Conservation (phyloP, 64 coral and sea anemone genomes). For the Porites lutea region DNA sequence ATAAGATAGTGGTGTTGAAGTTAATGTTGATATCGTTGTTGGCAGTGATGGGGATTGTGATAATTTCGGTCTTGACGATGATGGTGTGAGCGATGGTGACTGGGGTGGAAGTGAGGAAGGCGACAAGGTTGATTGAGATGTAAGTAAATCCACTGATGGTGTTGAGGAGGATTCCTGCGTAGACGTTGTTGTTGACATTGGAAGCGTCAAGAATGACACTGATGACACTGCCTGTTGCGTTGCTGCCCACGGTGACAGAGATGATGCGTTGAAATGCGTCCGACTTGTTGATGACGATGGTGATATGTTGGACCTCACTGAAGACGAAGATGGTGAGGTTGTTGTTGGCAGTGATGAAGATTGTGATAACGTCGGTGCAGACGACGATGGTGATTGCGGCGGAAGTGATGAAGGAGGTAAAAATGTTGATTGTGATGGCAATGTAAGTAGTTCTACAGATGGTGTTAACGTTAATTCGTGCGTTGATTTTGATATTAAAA, state of each 20-base stretch:
- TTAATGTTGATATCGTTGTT: background rate
- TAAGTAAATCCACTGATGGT: background rate
- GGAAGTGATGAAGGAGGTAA: too few species aligned
- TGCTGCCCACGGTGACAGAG: background rate
- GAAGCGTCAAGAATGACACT: background rate
- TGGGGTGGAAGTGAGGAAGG: background rate
- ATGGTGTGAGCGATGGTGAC: background rate
- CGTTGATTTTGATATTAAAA: background rate
- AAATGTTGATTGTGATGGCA: too few species aligned
- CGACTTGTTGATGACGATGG: background rate
- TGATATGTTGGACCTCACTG: background rate
- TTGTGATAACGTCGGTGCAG: too few species aligned
- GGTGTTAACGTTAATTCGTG: too few species aligned
- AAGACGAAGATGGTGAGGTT: too few species aligned
- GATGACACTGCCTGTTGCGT: background rate
- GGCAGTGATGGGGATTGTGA: background rate
- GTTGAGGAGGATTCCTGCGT: background rate
- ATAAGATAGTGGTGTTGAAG: background rate
- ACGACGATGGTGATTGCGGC: too few species aligned
- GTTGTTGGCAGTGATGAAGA: too few species aligned
- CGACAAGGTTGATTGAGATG: background rate
- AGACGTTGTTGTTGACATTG: background rate
- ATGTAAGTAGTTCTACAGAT: too few species aligned
- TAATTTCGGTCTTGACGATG: background rate
- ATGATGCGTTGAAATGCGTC: background rate